Evolutionary conservation across 2,113 vertebrate genomes (phyloP).

Genomic region (Pungitius pungitius): DNA sequence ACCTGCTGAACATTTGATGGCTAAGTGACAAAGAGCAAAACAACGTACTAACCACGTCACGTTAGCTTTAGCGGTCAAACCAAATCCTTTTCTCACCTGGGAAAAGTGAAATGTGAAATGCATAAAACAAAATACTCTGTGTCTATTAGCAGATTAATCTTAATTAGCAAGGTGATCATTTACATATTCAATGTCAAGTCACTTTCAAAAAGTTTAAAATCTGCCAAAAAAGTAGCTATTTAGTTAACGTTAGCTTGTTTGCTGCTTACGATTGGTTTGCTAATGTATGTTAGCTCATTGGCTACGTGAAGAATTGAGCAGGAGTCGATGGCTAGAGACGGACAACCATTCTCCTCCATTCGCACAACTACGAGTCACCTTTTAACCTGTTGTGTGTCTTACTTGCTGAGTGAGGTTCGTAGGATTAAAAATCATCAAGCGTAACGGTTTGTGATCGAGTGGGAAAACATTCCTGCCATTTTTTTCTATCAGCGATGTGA

Average conservation of each 20-base stretch:
- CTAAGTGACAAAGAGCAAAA: background rate
- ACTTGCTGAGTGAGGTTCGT: too few relatives aligned
- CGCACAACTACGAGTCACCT: too few relatives aligned
- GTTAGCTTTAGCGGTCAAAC: background rate
- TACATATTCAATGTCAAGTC: background rate
- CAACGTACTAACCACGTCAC: background rate
- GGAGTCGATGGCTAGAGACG: too few relatives aligned
- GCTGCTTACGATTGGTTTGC: background rate
- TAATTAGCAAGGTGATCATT: background rate
- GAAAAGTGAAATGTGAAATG: too few relatives aligned
- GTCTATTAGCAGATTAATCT: too few relatives aligned
- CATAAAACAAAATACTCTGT: background rate
- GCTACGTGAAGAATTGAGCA: background rate
- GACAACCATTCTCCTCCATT: too few relatives aligned
- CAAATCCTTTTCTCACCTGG: background rate
- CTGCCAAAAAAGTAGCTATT: background rate
- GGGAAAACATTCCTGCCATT: background rate
- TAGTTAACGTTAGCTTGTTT: background rate
- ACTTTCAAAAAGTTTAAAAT: background rate
- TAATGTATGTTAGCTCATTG: background rate
- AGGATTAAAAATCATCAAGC: background rate
- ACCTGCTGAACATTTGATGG: background rate
- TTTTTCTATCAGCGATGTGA: background rate
- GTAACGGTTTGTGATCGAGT: background rate
- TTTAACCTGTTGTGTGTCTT: too few relatives aligned